A percentile compares a stretch with the other conserved stretches of the same genome.
Evolutionary conservation across 1,140 invertebrate species (phyloP).

Genomic region (Aphelinus certus): DNA sequence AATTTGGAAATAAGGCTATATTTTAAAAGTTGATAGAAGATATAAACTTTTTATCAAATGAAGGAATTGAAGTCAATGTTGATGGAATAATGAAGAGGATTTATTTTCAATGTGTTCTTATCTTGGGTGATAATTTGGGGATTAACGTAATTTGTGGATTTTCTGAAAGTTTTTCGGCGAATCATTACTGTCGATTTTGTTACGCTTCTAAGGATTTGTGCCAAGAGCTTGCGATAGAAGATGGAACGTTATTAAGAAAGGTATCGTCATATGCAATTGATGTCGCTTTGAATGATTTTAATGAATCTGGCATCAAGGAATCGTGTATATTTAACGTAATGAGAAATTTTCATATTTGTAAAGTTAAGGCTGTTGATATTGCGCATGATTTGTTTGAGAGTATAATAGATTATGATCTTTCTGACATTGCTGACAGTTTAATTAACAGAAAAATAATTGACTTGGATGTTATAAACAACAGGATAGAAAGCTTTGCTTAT

Average conservation of each 20-base stretch:
- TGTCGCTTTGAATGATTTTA: no score
- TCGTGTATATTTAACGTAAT: background rate
- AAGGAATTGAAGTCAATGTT: constrained; percentile 8
- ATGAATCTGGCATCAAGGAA: background rate
- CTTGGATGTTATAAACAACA: background rate
- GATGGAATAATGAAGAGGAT: constrained; percentile 15
- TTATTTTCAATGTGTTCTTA: constrained; percentile 24
- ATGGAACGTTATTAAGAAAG: background rate
- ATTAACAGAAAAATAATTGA: background rate
- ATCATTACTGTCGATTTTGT: background rate
- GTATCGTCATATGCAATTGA: background rate
- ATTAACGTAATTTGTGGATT: constrained; percentile 13
- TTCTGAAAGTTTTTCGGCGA: background rate
- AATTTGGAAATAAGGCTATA: constrained; percentile 24
- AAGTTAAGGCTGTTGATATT: background rate
- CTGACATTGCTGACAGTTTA: background rate
- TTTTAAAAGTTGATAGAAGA: constrained; percentile 25
- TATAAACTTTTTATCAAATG: constrained; percentile 23
- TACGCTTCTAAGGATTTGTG: background rate
- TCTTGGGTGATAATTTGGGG: constrained; percentile 16
- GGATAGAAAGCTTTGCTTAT: constrained; percentile 3
- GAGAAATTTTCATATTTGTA: background rate
- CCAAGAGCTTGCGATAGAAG: background rate
- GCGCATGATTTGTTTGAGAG: constrained; percentile 4
- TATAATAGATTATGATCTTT: background rate